Conservation (phyloP, 2,113 vertebrate genomes). For the Tiliqua scincoides region DNA sequence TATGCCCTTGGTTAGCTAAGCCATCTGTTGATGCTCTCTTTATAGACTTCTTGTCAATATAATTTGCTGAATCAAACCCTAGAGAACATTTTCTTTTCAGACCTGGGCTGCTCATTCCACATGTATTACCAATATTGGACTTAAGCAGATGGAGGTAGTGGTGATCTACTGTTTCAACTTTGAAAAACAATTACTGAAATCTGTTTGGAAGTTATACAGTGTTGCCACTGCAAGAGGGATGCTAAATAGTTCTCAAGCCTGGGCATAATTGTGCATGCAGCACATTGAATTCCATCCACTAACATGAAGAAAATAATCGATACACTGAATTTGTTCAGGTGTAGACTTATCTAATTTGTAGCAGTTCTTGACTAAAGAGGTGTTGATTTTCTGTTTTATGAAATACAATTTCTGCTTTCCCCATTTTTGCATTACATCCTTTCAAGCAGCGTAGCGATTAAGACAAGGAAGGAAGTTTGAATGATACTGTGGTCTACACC, state of each 20-base stretch:
- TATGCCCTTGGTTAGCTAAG: background rate
- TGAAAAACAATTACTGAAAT: background rate
- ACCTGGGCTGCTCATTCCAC: background rate
- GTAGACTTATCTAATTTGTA: background rate
- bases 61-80: background rate
- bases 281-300: background rate
- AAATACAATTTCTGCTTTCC: background rate
- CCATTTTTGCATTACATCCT: background rate
- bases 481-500: rapidly evolving
- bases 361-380: background rate
- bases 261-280: background rate
- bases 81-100: background rate
- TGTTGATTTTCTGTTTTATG: background rate
- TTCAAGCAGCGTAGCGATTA: background rate
- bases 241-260: background rate
- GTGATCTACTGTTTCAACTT: no score
- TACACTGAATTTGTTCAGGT: no score
- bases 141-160: background rate
- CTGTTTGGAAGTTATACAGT: background rate
- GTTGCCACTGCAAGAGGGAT: background rate
- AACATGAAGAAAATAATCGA: no score
- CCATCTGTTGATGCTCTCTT: background rate
- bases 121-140: background rate
- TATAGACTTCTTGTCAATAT: background rate
- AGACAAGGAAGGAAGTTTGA: background rate